These are phyloP conservation scores for Lordiphosa stackelbergi DNA, from an alignment of 1,140 invertebrate species.

Conservation along the genomic window DNA sequence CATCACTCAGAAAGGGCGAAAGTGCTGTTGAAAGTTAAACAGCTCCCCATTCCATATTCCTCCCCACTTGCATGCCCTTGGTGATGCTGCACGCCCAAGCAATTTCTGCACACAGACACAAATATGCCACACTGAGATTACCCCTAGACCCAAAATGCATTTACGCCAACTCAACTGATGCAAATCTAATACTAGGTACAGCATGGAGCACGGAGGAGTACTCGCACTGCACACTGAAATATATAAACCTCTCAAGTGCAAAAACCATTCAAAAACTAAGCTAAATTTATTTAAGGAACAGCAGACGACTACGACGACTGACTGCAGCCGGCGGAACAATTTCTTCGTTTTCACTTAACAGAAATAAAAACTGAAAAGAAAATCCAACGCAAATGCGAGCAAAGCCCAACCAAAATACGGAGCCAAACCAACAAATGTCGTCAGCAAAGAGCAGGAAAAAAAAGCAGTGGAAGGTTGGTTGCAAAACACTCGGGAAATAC, in stretches of 20 bases:
- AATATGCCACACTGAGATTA: constrained; percentile 72
- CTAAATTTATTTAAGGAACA: constrained; percentile 74
- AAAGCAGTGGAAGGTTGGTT: constrained; percentile 29
- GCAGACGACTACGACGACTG: constrained; percentile 21
- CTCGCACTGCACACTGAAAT: constrained; percentile 35
- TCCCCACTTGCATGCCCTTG: constrained; percentile 2
- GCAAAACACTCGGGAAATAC: constrained; percentile 60
- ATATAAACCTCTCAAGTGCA: constrained; percentile 75
- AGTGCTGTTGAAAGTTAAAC: constrained; percentile 22
- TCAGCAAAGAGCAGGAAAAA: constrained; percentile 49
- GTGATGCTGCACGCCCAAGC: constrained; percentile 51
- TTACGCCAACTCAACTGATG: constrained; percentile 74
- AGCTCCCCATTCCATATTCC: neutral
- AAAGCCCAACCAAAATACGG: constrained; percentile 57
- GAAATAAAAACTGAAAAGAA: constrained; percentile 74
- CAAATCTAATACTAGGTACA: constrained; percentile 62
- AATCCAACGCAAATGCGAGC: constrained; percentile 73
- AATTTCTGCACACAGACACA: constrained; percentile 54
- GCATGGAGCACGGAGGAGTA: constrained; percentile 17
- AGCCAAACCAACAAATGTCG: constrained; percentile 59
- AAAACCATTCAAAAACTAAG: constrained; percentile 75
- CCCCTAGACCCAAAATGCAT: constrained; percentile 68
- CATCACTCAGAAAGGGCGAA: constrained; percentile 16
- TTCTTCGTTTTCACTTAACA: constrained; percentile 63
- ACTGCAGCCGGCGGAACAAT: constrained; percentile 31